Evolutionary conservation across 2,113 vertebrate genomes (phyloP).

Genomic region (Notothenia rossii): DNA sequence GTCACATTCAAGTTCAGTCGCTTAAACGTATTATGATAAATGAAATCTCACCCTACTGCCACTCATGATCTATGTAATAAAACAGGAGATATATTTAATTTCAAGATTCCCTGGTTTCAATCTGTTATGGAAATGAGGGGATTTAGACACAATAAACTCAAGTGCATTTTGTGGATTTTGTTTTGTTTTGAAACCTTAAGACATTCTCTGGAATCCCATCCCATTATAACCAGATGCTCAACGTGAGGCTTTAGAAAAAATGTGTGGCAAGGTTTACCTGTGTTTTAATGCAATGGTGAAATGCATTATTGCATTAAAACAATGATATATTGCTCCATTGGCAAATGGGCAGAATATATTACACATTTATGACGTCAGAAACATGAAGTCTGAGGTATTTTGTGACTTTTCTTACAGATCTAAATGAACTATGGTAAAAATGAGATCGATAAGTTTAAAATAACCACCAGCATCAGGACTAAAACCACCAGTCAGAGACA

Average conservation of each 20-base stretch:
- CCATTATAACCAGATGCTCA: conserved; percentile 69
- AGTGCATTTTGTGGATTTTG: conserved; percentile 69
- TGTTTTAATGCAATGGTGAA: conserved; percentile 8
- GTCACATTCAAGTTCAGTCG: conserved; percentile 13
- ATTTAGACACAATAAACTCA: conserved; percentile 73
- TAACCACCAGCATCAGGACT: no score
- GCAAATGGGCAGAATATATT: background rate
- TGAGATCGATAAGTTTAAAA: background rate
- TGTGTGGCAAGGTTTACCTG: conserved; percentile 23
- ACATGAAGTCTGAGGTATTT: background rate
- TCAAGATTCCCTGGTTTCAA: conserved; percentile 55
- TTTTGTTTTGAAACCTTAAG: conserved; percentile 67
- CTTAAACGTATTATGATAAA: conserved; percentile 27
- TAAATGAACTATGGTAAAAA: background rate
- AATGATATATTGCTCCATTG: background rate
- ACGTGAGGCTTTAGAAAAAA: conserved; percentile 36
- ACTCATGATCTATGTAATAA: conserved; percentile 32
- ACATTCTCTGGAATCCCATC: conserved; percentile 49
- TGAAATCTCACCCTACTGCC: background rate
- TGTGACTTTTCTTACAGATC: background rate
- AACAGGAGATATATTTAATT: conserved; percentile 53
- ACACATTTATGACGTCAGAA: background rate
- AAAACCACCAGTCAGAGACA: no score
- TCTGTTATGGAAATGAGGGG: conserved; percentile 76
- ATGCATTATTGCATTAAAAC: background rate